Evolutionary conservation across 2,888 invertebrate genomes (phyloP).

Genomic region (Saturnia pavonia): DNA sequence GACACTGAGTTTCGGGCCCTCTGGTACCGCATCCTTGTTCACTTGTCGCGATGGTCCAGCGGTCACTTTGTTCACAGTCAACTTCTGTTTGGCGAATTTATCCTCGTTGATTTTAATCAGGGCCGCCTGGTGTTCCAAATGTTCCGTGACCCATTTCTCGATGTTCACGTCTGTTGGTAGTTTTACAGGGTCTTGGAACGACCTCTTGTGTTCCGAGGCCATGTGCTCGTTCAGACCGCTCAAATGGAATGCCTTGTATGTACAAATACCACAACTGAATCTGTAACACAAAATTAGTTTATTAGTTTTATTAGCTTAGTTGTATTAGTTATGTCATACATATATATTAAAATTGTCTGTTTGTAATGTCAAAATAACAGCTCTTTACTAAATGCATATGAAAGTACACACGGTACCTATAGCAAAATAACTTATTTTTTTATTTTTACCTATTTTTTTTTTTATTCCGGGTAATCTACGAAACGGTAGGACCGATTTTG

Average conservation of each 20-base stretch:
- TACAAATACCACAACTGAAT: conserved; percentile 82
- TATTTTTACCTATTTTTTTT: no score
- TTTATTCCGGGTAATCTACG: no score
- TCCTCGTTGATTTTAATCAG: conserved; percentile 51
- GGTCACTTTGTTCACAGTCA: conserved; percentile 31
- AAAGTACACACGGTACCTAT: no score
- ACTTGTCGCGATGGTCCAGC: conserved; percentile 24
- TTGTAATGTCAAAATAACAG: no score
- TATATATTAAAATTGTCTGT: no score
- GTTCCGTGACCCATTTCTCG: conserved; percentile 77
- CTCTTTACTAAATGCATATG: no score
- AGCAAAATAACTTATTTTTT: no score
- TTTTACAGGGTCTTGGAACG: conserved; percentile 54
- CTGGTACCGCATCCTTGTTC: not conserved
- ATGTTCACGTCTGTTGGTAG: conserved; percentile 67
- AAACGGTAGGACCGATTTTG: no score
- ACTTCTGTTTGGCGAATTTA: conserved; percentile 51
- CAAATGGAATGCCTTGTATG: conserved; percentile 81
- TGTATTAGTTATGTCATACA: no score
- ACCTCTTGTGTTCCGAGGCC: conserved; percentile 64
- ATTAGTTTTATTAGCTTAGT: no score
- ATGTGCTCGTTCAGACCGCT: conserved; percentile 80
- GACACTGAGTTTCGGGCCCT: conserved; percentile 26
- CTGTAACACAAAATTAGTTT: conserved; percentile 55
- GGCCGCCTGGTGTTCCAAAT: conserved; percentile 55